Base-by-base conservation (phyloP, 2,113 vertebrate species). In the Euleptes europaea region DNA sequence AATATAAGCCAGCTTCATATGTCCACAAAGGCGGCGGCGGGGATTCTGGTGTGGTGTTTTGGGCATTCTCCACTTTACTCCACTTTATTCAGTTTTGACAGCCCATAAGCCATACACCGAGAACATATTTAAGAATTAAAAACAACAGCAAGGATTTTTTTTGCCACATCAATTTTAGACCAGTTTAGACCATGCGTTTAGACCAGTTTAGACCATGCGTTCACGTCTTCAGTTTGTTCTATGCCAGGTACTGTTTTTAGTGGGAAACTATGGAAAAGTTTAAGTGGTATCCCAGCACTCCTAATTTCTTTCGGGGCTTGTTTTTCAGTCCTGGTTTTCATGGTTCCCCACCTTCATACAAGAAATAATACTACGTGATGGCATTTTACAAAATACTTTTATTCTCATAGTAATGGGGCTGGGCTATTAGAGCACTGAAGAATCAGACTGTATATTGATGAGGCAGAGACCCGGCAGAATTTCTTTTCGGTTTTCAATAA, bases 341-440 rank as follows among this genome's bases (percentile, higher is more conserved):
- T 28, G 35, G 5, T 31, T n/a, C 60, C 33, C 17, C 23, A 40
- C 15, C 21, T 33, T 28, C 33, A 35, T 15, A 78, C 65, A 84
- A 65, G 38, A 80, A 79, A 73, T 2, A 57, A 13, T 21, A 49
- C 51, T 72, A 28, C 12, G 10, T n/a, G 33, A 72, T 65, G 42
- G 49, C 84, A 80, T 73, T 78, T 83, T 87, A 82, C 49, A 86
- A 82, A 78, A 49, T 71, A 82, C 13, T 82, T 86, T 82, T 76
- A 82, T 69, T 82, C 73, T n/a, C 77, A 85, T 65, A 19, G 21
- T 75, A 78, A 87, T 71, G n/a, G 85, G 80, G 26, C 44, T 78
- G 73, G 47, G 57, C 74, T 44, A 63, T 49, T 85, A 79, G 47
- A 69, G 72, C 67, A 51, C 57, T 83, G 80, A 83, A 72, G 51